Conservation (phyloP, 1,140 invertebrate genomes). For the Sitobion miscanthi region DNA sequence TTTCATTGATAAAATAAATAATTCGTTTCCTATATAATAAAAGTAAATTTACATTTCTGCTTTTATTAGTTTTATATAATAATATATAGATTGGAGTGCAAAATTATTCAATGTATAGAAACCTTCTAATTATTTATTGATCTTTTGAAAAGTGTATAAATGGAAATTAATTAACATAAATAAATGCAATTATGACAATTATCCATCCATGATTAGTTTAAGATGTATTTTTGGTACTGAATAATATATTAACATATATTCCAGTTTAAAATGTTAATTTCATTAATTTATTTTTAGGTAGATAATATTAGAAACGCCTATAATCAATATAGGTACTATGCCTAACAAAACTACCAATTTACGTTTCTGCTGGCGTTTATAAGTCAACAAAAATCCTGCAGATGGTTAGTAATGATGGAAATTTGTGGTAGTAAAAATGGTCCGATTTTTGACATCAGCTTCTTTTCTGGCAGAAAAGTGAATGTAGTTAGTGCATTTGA, state of each 20-base stretch:
- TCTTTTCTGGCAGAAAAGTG: no score
- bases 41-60: background rate
- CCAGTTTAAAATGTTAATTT: background rate
- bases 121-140: background rate
- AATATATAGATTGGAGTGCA: background rate
- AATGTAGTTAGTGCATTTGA: no score
- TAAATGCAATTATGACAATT: background rate
- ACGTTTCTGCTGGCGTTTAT: background rate
- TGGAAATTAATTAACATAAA: conserved; percentile 22
- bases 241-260: background rate
- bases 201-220: background rate
- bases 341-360: background rate
- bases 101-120: background rate
- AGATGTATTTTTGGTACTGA: background rate
- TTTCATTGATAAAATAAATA: background rate
- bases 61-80: conserved; percentile 5
- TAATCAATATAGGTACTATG: background rate
- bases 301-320: background rate
- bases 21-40: background rate
- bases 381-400: no score
- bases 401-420: no score
- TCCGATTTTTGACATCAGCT: no score
- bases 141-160: background rate
- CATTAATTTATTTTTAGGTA: background rate
- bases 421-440: no score